Base-by-base conservation (phyloP, 2,888 invertebrate species). In the Phymatocera aterrima region DNA sequence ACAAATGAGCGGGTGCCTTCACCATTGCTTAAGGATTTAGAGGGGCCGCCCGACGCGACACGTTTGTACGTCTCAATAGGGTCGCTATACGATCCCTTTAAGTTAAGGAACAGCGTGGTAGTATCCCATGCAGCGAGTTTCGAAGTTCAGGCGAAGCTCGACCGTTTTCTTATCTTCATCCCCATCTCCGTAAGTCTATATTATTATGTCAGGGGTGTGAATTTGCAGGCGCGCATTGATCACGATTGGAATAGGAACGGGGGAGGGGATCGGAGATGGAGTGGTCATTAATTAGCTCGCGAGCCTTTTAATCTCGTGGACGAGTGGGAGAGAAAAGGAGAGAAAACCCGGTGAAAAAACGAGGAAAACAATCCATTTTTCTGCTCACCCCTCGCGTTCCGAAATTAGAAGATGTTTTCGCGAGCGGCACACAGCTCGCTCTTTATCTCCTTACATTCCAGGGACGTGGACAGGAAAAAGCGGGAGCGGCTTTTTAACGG, bases 11-110 rank as follows among this genome's bases (percentile, higher is more conserved):
- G 72, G 72, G 48, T 48, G 72, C 57, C 34, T 24, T 54, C 31
- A 64, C 64, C 48, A 77, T 77, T 68, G 51, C 68, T 68, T 18
- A 40, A 54, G 54, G 54, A 37, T 77, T 61, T 54, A 51, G 54
- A 51, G 34, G 77, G 21, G 18, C 60, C 10, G n/a, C n/a, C 21
- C 40, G 24, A n/a, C 40, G 21, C n/a, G 75, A 57, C 21, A 28
- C 21, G 40, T 21, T n/a, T 28, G n/a, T 31, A 51, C 72, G 54
- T 72, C 72, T 72, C 72, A 72, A 72, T 72, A 54, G 72, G 10
- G 4, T 51, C 72, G 3, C 15, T 18, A n/a, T n/a, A 15, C 43
- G 48, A 34, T 72, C 24, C 54, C 54, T 72, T 51, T 51, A 34
- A 54, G 51, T 72, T 54, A 37, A 21, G 72, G n/a, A 21, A 51